Percentiles rank a stretch among this genome's conserved stretches.
Evolutionary conservation across 92 coral and sea anemone species (phyloP).

Genomic region (Bergia sp.): DNA sequence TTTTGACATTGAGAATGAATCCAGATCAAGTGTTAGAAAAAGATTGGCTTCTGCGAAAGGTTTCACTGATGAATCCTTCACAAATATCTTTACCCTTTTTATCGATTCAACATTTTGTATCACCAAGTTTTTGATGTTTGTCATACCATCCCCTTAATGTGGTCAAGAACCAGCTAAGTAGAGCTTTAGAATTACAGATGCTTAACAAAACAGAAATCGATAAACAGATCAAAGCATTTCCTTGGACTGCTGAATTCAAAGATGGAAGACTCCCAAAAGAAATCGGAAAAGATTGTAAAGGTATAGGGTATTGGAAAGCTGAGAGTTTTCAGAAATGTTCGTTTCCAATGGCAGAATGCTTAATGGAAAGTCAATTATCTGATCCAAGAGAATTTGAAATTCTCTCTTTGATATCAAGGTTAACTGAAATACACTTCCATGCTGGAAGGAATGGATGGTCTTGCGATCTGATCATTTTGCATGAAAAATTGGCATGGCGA

Average conservation of each 20-base stretch:
- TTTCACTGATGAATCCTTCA: no score
- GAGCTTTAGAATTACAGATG: slow-evolving; percentile 57
- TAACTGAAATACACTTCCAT: slow-evolving; percentile 68
- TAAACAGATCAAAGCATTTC: slow-evolving; percentile 58
- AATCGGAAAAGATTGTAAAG: slow-evolving; percentile 56
- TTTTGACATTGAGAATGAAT: slow-evolving; percentile 66
- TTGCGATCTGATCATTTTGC: slow-evolving; percentile 28
- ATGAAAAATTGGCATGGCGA: slow-evolving; percentile 59
- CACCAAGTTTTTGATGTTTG: slow-evolving; percentile 69
- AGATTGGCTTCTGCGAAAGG: slow-evolving; percentile 13
- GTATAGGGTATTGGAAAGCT: slow-evolving; percentile 61
- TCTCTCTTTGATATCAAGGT: slow-evolving; percentile 58
- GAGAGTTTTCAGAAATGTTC: slow-evolving; percentile 60
- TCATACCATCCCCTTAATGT: slow-evolving; percentile 61
- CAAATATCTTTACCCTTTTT: no score
- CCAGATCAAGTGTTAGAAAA: slow-evolving; percentile 59
- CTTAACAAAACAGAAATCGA: slow-evolving; percentile 53
- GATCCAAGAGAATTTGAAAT: slow-evolving; percentile 58
- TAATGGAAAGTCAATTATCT: slow-evolving; percentile 48
- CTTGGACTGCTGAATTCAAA: slow-evolving; percentile 60
- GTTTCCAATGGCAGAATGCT: slow-evolving; percentile 57
- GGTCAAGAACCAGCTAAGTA: slow-evolving; percentile 54
- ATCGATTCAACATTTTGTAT: slow-evolving; percentile 52
- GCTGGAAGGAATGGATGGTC: slow-evolving; percentile 40
- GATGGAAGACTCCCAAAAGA: slow-evolving; percentile 53